Percentiles rank a stretch among this genome's conserved stretches.
phyloP scores from a whole-genome alignment of 2,113 vertebrate species.

The Tyrannus savana region DNA sequence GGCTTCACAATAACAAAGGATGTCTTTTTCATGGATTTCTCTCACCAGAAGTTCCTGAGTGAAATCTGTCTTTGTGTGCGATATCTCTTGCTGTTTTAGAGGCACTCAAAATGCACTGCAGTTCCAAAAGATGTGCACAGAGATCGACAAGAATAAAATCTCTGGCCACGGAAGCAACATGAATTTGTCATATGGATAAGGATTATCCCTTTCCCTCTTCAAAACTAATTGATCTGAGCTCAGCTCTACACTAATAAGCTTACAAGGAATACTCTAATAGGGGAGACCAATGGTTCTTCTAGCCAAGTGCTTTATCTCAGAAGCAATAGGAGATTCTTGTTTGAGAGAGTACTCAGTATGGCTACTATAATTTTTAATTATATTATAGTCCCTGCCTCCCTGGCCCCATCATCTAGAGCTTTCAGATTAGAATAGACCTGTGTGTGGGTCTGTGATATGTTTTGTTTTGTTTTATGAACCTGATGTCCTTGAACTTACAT shows the following conservation, averaged over 20 bases:
- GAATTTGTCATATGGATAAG: background rate
- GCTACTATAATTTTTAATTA: background rate
- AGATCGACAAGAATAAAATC: background rate
- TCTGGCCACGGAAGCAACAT: background rate
- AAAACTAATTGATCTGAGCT: background rate
- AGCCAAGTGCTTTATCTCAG: background rate
- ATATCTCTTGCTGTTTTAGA: background rate
- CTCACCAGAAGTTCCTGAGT: background rate
- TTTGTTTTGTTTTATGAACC: background rate
- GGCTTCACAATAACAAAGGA: background rate
- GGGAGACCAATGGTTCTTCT: background rate
- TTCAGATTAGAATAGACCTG: background rate
- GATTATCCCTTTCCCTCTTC: background rate
- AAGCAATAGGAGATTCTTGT: background rate
- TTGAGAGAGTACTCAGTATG: background rate
- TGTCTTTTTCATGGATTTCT: background rate
- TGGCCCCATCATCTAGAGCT: background rate
- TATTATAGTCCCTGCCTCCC: accelerated
- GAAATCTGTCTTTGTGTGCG: background rate
- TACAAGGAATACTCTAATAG: background rate
- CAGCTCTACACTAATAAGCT: background rate
- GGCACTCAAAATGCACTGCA: background rate
- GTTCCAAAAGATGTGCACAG: background rate
- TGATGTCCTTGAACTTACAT: background rate
- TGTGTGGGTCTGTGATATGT: background rate